Evolutionary conservation across 2,888 invertebrate genomes (phyloP).

Genomic region (Blomia tropicalis): DNA sequence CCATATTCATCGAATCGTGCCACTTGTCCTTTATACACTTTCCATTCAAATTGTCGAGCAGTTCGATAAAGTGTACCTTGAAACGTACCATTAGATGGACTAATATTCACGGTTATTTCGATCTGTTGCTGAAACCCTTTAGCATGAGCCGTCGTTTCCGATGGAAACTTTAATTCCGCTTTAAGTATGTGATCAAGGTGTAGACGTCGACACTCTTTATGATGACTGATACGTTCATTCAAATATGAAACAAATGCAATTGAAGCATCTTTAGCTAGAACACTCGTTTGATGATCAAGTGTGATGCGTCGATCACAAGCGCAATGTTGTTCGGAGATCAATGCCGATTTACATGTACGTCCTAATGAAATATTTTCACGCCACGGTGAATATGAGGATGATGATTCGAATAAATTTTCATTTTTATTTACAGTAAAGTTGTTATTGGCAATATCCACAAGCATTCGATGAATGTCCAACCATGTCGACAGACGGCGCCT

Average conservation of each 20-base stretch:
- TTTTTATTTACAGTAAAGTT: no score
- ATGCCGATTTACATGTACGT: constrained; percentile 59
- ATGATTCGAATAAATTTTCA: not conserved
- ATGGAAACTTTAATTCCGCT: constrained; percentile 15
- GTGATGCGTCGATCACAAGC: constrained; percentile 44
- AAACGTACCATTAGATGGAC: constrained; percentile 17
- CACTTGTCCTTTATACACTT: constrained; percentile 42
- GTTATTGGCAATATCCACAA: constrained; percentile 19
- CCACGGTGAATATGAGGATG: constrained; percentile 14
- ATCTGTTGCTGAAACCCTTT: constrained; percentile 17
- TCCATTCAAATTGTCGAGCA: constrained; percentile 12
- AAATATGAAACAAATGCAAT: constrained; percentile 4
- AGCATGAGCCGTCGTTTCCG: constrained; percentile 15
- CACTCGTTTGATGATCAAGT: not conserved
- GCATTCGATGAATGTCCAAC: constrained; percentile 22
- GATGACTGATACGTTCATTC: not conserved
- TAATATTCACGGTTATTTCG: constrained; percentile 11
- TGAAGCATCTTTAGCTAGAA: constrained; percentile 5
- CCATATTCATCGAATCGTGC: constrained; percentile 38
- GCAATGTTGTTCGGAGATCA: constrained; percentile 69
- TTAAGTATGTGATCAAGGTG: not conserved
- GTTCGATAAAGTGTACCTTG: constrained; percentile 17
- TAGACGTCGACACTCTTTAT: no score
- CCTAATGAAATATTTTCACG: constrained; percentile 44
- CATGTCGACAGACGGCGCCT: constrained; percentile 18